These are phyloP conservation scores for Tamias sibiricus DNA, from an alignment of 2,113 vertebrate genomes.

Conservation along the genomic window DNA sequence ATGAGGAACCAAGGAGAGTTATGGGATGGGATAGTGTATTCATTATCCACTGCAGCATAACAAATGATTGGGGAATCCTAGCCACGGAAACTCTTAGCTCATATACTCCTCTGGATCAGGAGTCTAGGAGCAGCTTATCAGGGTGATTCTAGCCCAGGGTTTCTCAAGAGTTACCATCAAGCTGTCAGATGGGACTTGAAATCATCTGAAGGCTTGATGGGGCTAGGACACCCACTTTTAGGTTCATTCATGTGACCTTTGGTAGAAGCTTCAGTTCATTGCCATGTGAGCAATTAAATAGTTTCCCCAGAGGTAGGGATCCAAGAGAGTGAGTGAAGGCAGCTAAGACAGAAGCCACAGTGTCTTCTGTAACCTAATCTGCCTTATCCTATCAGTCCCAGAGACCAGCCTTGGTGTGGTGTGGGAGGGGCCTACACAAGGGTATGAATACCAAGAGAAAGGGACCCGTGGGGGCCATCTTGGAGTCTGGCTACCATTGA, in stretches of 20 bases:
- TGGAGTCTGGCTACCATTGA: background rate
- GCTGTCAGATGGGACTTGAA: background rate
- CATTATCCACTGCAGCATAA: background rate
- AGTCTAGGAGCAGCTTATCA: background rate
- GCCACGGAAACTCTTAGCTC: background rate
- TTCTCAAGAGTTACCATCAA: too few species aligned
- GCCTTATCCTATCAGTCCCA: background rate
- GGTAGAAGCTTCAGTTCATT: background rate
- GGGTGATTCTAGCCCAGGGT: background rate
- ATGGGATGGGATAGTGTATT: background rate
- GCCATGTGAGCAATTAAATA: background rate
- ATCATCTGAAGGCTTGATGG: background rate
- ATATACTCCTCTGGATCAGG: background rate
- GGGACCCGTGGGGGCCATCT: too few species aligned
- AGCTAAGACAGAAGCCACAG: background rate
- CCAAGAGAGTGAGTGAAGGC: background rate
- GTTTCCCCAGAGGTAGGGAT: too few species aligned
- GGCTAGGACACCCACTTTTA: background rate
- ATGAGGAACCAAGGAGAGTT: background rate
- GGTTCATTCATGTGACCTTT: background rate
- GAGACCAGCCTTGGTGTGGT: background rate
- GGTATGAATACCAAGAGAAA: background rate
- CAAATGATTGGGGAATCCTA: background rate
- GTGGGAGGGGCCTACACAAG: too few species aligned
- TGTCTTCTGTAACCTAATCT: background rate